Evolutionary conservation across 2,888 invertebrate species (phyloP).

Genomic region (Ormyrus rosae): DNA sequence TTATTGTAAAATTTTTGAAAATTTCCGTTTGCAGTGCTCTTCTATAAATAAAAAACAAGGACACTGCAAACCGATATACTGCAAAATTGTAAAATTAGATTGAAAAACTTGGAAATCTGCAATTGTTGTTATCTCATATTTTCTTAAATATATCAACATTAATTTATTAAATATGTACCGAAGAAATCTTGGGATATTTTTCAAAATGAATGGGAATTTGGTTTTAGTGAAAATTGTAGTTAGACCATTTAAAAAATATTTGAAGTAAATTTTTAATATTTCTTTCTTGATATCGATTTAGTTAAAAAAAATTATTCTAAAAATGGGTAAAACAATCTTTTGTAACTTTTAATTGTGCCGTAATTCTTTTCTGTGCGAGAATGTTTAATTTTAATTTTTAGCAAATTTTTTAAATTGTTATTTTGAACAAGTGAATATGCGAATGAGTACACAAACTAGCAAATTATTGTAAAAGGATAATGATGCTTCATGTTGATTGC

Average conservation of each 20-base stretch:
- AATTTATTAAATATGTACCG: conserved; percentile 31
- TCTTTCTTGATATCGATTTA: conserved; percentile 37
- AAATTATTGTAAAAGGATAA: conserved; percentile 53
- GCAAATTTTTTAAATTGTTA: conserved; percentile 49
- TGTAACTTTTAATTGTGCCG: conserved; percentile 36
- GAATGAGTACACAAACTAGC: conserved; percentile 47
- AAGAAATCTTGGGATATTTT: conserved; percentile 19
- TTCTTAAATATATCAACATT: conserved; percentile 2
- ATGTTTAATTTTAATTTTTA: conserved; percentile 36
- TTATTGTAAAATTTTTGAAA: no score
- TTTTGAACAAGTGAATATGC: conserved; percentile 53
- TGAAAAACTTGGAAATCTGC: no score
- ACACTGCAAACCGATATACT: no score
- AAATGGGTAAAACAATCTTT: conserved; percentile 50
- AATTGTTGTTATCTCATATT: no score
- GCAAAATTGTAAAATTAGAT: no score
- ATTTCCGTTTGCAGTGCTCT: no score
- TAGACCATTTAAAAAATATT: conserved; percentile 36
- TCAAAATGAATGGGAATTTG: conserved; percentile 29
- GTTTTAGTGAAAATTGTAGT: conserved; percentile 34
- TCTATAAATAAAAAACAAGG: no score
- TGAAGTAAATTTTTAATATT: conserved; percentile 23
- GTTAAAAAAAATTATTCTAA: conserved; percentile 46
- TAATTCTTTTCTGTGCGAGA: conserved; percentile 27
- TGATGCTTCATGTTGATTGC: conserved; percentile 55